Percentiles rank a stretch among this genome's conserved stretches.
Conservation (phyloP, 2,113 vertebrate genomes). For the Sigmodon hispidus region DNA sequence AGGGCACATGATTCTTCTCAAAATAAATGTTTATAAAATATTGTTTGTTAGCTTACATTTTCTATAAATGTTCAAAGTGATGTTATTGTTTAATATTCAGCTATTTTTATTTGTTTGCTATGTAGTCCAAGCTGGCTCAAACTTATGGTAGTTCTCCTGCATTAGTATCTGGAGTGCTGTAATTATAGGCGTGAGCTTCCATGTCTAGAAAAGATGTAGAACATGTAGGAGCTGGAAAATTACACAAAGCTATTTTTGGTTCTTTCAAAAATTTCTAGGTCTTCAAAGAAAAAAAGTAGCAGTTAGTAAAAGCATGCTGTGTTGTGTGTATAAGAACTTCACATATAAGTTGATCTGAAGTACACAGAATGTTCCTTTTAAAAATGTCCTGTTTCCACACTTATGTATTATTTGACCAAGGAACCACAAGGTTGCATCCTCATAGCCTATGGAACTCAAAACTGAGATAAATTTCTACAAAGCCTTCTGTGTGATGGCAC, state of each 20-base stretch:
- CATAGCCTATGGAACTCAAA: background rate
- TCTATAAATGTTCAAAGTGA: background rate
- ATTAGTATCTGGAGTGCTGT: background rate
- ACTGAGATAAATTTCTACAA: background rate
- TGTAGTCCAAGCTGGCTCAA: background rate
- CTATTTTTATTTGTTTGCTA: background rate
- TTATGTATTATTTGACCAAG: background rate
- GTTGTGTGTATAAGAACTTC: background rate
- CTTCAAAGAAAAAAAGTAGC: background rate
- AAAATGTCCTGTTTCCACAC: background rate
- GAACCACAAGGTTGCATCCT: background rate
- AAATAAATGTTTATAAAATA: conserved; percentile 12
- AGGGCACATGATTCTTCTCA: background rate
- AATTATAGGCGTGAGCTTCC: background rate
- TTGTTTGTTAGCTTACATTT: background rate
- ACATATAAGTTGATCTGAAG: background rate
- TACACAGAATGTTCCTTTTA: background rate
- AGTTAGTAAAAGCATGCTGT: background rate
- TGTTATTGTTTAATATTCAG: background rate
- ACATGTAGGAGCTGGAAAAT: background rate
- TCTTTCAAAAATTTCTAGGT: background rate
- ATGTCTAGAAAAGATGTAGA: background rate
- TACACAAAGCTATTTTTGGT: background rate
- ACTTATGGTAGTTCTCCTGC: background rate
- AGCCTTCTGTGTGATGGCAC: background rate